These are phyloP conservation scores for Rhopilema esculentum DNA, from an alignment of 30 jellyfish, hydroid and myxozoan genomes.

Conservation along the genomic window DNA sequence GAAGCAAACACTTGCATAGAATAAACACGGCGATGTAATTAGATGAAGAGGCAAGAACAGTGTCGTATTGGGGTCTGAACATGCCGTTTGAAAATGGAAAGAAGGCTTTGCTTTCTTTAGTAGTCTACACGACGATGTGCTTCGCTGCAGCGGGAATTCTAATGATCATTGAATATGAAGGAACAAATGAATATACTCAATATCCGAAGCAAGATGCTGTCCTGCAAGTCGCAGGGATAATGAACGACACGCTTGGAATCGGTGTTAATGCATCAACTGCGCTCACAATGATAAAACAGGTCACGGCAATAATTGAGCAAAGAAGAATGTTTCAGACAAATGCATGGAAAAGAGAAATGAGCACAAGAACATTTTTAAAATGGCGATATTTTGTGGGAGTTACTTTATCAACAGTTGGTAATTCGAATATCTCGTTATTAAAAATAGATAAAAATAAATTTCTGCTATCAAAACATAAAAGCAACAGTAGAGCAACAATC, in stretches of 20 bases:
- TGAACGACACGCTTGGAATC: background rate
- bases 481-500: too few relatives aligned
- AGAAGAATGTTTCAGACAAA: too few relatives aligned
- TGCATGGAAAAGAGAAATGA: slow-evolving; percentile 6
- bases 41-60: background rate
- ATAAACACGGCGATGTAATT: background rate
- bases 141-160: background rate
- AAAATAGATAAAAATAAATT: too few relatives aligned
- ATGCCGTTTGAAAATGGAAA: background rate
- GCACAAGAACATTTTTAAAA: background rate
- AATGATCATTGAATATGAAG: slow-evolving; percentile 5
- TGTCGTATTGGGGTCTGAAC: background rate
- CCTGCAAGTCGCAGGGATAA: background rate
- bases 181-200: background rate
- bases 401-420: slow-evolving; percentile 36
- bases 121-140: background rate
- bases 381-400: slow-evolving; percentile 18
- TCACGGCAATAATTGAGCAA: background rate
- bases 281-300: background rate
- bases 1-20: background rate
- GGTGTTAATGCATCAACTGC: slow-evolving; percentile 13
- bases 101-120: background rate
- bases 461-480: too few relatives aligned
- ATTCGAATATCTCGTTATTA: background rate
- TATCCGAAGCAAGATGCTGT: background rate